Conservation (phyloP, 2,113 vertebrate species). For the Thalassoma bifasciatum region DNA sequence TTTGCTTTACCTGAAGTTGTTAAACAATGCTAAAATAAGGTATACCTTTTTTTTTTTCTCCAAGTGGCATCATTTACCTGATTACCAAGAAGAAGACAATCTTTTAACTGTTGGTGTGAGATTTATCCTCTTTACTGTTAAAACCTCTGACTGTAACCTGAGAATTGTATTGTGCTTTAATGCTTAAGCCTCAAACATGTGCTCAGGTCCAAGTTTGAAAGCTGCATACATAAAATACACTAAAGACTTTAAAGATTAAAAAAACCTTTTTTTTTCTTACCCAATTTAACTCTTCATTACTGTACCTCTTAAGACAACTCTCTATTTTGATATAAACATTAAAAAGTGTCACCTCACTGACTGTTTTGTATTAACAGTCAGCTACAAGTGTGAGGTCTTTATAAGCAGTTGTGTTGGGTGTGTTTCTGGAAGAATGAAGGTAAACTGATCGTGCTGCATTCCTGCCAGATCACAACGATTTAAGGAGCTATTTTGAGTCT, state of each 20-base stretch:
- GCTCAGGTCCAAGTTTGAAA: neutral
- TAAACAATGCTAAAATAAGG: too few relatives aligned
- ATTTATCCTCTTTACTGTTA: constrained; percentile 1
- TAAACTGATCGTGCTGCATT: constrained; percentile 76
- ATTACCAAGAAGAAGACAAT: too few relatives aligned
- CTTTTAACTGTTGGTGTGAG: neutral
- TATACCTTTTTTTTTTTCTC: too few relatives aligned
- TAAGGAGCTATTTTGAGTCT: constrained; percentile 40
- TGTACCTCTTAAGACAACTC: neutral
- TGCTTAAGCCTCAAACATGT: constrained; percentile 48
- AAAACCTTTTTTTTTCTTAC: neutral
- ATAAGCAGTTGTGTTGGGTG: neutral
- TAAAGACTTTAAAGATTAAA: too few relatives aligned
- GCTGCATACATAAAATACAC: too few relatives aligned
- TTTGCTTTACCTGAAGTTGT: neutral
- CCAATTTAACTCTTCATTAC: neutral
- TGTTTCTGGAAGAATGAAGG: constrained; percentile 73
- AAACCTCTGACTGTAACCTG: constrained; percentile 11
- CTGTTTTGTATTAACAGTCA: constrained; percentile 10
- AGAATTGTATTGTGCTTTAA: neutral
- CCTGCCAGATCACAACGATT: constrained; percentile 18
- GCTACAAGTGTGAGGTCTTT: constrained; percentile 25
- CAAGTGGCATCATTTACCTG: too few relatives aligned
- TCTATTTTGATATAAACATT: neutral
- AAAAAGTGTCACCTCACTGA: constrained; percentile 1